Evolutionary conservation across 2,888 invertebrate genomes (phyloP).

Genomic region (Aphrophora alni): DNA sequence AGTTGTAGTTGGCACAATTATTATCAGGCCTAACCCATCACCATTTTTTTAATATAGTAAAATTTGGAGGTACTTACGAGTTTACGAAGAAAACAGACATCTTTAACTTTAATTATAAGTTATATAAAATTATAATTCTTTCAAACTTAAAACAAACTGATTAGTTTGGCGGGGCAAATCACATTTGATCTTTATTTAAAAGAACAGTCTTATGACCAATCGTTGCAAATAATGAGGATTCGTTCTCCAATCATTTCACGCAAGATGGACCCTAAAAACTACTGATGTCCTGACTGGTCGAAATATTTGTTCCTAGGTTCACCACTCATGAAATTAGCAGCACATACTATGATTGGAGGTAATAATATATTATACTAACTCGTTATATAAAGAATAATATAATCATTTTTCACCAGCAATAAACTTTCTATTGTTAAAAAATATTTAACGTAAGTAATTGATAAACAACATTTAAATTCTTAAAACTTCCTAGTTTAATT

Average conservation of each 20-base stretch:
- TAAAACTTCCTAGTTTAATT: too few relatives aligned
- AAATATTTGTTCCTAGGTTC: neutral
- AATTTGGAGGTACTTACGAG: neutral
- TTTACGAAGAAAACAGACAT: neutral
- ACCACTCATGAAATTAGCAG: neutral
- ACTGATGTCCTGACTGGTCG: constrained; percentile 1
- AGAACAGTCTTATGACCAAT: constrained; percentile 2
- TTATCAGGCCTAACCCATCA: neutral
- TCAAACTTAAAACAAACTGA: neutral
- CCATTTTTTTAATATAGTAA: neutral
- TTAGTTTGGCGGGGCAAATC: constrained; percentile 1
- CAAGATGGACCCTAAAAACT: constrained; percentile 1
- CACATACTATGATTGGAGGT: neutral
- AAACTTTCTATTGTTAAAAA: too few relatives aligned
- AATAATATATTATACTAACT: too few relatives aligned
- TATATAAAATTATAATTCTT: neutral
- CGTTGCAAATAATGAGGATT: neutral
- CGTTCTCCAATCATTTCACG: constrained; percentile 1
- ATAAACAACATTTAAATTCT: too few relatives aligned
- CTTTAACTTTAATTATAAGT: neutral
- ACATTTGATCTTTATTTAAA: constrained; percentile 6
- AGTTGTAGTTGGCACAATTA: neutral
- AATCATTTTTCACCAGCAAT: too few relatives aligned
- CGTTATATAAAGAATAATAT: too few relatives aligned
- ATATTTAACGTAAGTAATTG: too few relatives aligned